Conservation (phyloP, 2,888 invertebrate species). For the Trachelus troglodyta region DNA sequence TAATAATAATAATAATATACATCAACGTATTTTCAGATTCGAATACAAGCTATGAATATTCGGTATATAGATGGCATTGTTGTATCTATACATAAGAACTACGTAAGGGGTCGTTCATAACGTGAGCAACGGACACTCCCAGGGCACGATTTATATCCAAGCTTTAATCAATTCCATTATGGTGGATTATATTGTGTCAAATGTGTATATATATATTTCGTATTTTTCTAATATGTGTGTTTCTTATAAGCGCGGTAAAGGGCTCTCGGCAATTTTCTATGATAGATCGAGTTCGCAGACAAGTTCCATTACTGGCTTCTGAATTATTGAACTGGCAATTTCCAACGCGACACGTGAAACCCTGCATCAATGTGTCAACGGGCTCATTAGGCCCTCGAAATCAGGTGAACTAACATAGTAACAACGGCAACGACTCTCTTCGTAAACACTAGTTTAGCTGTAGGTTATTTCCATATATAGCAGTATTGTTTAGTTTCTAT, state of each 20-base stretch:
- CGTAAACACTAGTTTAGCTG: constrained; percentile 26
- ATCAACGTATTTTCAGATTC: background rate
- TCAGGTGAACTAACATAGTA: constrained; percentile 49
- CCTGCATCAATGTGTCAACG: constrained; percentile 60
- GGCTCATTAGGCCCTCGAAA: constrained; percentile 58
- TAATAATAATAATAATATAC: background rate
- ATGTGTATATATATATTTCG: constrained; percentile 23
- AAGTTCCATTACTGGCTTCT: constrained; percentile 60
- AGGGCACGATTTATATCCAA: constrained; percentile 49
- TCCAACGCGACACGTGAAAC: constrained; percentile 53
- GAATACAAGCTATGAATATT: background rate
- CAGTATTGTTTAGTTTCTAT: background rate
- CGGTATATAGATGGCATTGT: background rate
- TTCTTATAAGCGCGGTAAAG: constrained; percentile 51
- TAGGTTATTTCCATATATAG: background rate
- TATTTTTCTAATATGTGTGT: constrained; percentile 53
- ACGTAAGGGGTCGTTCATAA: background rate
- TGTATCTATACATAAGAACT: background rate
- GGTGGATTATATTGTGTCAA: background rate
- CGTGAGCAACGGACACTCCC: background rate
- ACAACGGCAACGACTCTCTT: constrained; percentile 33
- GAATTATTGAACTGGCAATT: constrained; percentile 65
- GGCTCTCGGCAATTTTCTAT: constrained; percentile 59
- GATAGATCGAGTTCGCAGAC: constrained; percentile 63
- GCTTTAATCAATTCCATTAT: constrained; percentile 52